Conservation (phyloP, 2,888 invertebrate genomes). For the Ceramica pisi region DNA sequence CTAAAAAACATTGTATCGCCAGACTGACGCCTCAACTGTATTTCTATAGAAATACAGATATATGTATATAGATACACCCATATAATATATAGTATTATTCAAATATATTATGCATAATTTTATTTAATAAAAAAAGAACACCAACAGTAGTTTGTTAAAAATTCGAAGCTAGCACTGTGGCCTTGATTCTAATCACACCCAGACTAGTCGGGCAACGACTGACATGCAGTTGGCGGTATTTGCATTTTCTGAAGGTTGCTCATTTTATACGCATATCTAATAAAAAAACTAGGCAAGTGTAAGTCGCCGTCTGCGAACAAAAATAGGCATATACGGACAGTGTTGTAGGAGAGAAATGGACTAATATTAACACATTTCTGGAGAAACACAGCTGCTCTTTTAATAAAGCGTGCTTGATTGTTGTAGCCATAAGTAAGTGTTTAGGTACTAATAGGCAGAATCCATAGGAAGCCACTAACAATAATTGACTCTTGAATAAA, state of each 20-base stretch:
- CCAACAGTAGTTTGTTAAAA: slow-evolving; percentile 41
- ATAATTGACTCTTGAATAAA: no score
- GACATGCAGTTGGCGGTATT: slow-evolving; percentile 65
- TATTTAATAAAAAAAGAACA: slow-evolving; percentile 38
- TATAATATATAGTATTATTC: slow-evolving; percentile 25
- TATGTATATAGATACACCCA: no score
- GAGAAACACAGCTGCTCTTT: slow-evolving; percentile 10
- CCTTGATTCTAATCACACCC: slow-evolving; percentile 66
- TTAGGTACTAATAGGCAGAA: background rate
- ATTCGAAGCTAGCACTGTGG: slow-evolving; percentile 47
- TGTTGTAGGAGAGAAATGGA: background rate
- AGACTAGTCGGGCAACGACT: slow-evolving; percentile 63
- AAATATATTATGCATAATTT: slow-evolving; percentile 29
- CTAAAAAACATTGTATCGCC: no score
- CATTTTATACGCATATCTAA: slow-evolving; percentile 50
- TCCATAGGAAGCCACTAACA: background rate
- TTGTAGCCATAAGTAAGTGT: background rate
- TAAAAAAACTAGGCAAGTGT: slow-evolving; percentile 50
- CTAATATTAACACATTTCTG: background rate
- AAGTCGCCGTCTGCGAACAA: slow-evolving; percentile 17
- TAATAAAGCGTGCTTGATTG: background rate
- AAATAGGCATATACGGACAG: slow-evolving; percentile 12
- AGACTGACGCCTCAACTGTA: slow-evolving; percentile 31
- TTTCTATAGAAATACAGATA: no score
- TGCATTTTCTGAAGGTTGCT: slow-evolving; percentile 65